These are phyloP conservation scores for Drosophila punjabiensis DNA, from an alignment of 1,140 invertebrate genomes.

Conservation along the genomic window DNA sequence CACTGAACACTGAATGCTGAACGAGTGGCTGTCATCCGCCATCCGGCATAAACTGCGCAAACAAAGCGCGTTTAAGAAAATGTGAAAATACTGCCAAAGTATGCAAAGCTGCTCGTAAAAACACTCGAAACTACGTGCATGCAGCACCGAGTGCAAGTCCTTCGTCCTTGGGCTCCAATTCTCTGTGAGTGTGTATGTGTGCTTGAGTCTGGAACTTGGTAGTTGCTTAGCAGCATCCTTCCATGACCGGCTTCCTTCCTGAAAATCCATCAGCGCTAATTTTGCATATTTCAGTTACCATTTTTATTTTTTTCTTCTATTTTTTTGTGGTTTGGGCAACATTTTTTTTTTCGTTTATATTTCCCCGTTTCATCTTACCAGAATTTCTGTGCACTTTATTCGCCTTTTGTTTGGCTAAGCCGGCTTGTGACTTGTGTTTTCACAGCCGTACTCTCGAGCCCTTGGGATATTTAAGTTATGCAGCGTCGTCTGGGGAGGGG, in stretches of 20 bases:
- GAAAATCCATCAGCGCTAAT: conserved; percentile 83
- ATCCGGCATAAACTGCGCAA: conserved; percentile 76
- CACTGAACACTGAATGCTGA: conserved; percentile 13
- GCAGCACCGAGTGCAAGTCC: conserved; percentile 42
- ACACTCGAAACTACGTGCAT: conserved; percentile 77
- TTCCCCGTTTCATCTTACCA: conserved; percentile 10
- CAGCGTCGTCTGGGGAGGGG: conserved; percentile 22
- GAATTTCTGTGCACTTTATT: conserved; percentile 47
- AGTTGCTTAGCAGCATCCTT: conserved; percentile 79
- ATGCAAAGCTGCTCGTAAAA: conserved; percentile 83
- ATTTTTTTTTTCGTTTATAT: conserved; percentile 1
- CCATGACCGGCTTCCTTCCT: conserved; percentile 74
- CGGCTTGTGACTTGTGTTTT: conserved; percentile 76
- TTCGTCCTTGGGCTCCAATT: conserved; percentile 34
- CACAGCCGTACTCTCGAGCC: conserved; percentile 43
- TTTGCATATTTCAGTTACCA: conserved; percentile 79
- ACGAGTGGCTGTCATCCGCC: conserved; percentile 44
- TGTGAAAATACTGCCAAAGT: conserved; percentile 81
- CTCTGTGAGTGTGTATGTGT: conserved; percentile 25
- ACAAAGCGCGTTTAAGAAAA: conserved; percentile 76
- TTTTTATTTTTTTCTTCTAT: conserved; percentile 42
- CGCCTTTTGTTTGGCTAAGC: conserved; percentile 70
- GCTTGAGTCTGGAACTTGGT: conserved; percentile 62
- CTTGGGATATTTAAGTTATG: conserved; percentile 66
- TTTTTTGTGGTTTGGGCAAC: background rate